These are phyloP conservation scores for Chaetogeoica ovagalla DNA, from an alignment of 2,888 invertebrate genomes.

Conservation along the genomic window DNA sequence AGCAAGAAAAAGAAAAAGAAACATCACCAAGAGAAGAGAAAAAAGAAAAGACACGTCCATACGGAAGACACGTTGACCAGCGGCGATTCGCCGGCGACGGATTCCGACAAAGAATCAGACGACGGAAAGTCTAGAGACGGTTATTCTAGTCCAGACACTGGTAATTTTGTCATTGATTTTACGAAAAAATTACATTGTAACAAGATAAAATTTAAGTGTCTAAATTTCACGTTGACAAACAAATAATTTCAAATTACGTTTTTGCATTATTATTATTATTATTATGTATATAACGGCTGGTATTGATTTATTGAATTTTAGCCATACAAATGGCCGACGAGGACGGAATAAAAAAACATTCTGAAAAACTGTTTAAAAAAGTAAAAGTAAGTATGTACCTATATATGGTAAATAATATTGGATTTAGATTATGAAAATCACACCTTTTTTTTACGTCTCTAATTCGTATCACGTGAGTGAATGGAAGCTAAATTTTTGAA, in stretches of 20 bases:
- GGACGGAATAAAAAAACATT: constrained; percentile 32
- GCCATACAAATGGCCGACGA: constrained; percentile 47
- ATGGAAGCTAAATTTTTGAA: too few species aligned
- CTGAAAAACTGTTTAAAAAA: constrained; percentile 29
- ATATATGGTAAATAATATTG: too few species aligned
- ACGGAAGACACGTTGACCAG: constrained; percentile 21
- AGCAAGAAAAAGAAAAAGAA: constrained; percentile 37
- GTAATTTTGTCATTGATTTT: neutral
- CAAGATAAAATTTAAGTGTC: too few species aligned
- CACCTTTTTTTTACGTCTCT: too few species aligned
- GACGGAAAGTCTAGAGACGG: constrained; percentile 47
- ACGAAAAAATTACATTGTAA: too few species aligned
- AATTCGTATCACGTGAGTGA: too few species aligned
- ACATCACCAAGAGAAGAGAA: constrained; percentile 37
- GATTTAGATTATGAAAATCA: too few species aligned
- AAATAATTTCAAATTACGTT: too few species aligned
- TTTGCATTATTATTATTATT: too few species aligned
- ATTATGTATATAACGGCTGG: too few species aligned
- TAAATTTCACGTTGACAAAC: too few species aligned
- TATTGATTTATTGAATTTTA: constrained; percentile 6
- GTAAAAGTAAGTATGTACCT: constrained; percentile 17
- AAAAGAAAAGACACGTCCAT: constrained; percentile 44
- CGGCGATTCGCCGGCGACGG: constrained; percentile 23
- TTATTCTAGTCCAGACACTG: constrained; percentile 47
- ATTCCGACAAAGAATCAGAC: constrained; percentile 45